Conservation (phyloP, 2,113 vertebrate species). For the Semnornis frantzii region DNA sequence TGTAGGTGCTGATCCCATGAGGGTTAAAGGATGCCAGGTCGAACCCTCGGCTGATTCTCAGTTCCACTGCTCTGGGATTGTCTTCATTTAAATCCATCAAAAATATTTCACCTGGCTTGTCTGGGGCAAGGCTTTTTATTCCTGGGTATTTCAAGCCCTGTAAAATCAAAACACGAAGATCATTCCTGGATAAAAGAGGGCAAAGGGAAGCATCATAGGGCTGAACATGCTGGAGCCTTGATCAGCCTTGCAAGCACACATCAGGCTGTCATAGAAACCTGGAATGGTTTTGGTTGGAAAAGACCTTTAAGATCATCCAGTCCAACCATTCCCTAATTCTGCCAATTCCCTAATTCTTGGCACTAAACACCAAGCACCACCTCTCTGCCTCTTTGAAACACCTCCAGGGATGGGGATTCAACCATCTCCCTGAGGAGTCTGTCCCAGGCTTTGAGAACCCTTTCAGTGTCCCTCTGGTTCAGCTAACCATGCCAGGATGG, state of each 20-base stretch:
- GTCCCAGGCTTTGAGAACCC: background rate
- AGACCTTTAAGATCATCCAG: background rate
- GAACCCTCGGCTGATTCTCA: conserved; percentile 85
- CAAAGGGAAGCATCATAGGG: background rate
- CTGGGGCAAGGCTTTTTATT: conserved; percentile 65
- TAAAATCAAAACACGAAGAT: background rate
- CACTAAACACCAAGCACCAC: too few species aligned
- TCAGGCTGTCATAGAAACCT: background rate
- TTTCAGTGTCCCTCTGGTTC: background rate
- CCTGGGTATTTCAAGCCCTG: conserved; percentile 84
- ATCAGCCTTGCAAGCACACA: accelerated
- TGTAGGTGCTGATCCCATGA: conserved; percentile 88
- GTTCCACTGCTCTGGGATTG: conserved; percentile 72
- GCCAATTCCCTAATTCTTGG: too few species aligned
- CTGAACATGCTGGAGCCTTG: background rate
- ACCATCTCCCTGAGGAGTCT: background rate
- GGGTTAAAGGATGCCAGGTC: conserved; percentile 88
- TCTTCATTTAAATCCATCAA: conserved; percentile 82
- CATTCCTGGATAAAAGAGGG: background rate
- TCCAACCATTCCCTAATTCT: background rate
- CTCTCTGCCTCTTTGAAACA: too few species aligned
- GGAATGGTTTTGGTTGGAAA: background rate
- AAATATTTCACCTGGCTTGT: conserved; percentile 83
- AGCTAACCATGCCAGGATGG: background rate
- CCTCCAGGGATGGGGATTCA: background rate